Base-by-base conservation (phyloP, 2,113 vertebrate genomes). In the Montifringilla adamsi region DNA sequence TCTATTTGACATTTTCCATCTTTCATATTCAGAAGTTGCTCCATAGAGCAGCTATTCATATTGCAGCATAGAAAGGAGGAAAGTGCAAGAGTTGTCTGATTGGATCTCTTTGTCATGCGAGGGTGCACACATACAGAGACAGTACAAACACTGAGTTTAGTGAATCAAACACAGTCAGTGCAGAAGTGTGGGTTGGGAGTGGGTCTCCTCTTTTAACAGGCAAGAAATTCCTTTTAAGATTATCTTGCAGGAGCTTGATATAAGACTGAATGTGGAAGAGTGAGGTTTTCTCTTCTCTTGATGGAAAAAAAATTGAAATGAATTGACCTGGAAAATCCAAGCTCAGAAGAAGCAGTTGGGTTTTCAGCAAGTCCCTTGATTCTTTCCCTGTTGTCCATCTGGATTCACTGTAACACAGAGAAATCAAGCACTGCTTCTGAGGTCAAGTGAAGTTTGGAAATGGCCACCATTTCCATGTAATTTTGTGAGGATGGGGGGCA, bases 241-340 rank as follows among this genome's bases (percentile, higher is more conserved):
- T 82, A 14, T 56, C 16, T 82, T 87, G 35, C n/a, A 74, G 55
- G 39, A 76, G 46, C 33, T 62, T 82, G 28, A 69, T 72, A 75
- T 53, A 79, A 94, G 58, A 49, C 22, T 41, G 47, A 81, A 10
- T 33, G 15, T 43, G 23, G 21, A 94, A 76, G 21, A 56, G 21
- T 55, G 50, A 85, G 21, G 7, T 70, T 87, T 95, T 62, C 19
- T 28, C n/a, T 75, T 90, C 39, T 56, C 6, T 72, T 0, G 0
- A 14, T 76, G 63, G 58, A 87, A 91, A 91, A n/a, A 41, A 46
- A 21, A 53, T 22, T 76, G 22, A 69, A 76, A 91, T 76, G 21
- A 83, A 67, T 59, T 94, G 87, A 90, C 93, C 87, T 85, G 85
- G 89, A 94, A 97, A 94, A 83, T 79, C 58, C 70, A 91, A 87